phyloP scores from a whole-genome alignment of 2,888 invertebrate species.

The Pheosia gnoma region DNA sequence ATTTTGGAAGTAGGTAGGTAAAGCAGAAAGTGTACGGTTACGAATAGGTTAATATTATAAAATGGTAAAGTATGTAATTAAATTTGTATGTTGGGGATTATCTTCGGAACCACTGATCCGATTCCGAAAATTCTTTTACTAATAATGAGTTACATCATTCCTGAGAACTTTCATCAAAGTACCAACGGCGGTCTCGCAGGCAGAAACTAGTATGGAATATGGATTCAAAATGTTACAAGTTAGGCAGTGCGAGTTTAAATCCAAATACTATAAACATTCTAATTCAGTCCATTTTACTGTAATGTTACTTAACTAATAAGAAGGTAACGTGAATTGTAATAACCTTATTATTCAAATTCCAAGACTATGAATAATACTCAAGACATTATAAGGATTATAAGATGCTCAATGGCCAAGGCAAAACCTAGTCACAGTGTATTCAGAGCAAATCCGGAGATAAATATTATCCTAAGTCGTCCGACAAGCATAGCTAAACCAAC shows the following conservation, averaged over 20 bases:
- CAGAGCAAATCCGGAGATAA: slow-evolving; percentile 56
- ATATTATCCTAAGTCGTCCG: slow-evolving; percentile 61
- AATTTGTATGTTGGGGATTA: not conserved
- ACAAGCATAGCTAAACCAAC: slow-evolving; percentile 50
- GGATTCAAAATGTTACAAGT: too few species aligned
- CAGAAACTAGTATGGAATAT: too few species aligned
- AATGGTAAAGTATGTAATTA: not conserved
- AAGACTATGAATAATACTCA: slow-evolving; percentile 4
- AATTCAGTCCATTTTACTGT: too few species aligned
- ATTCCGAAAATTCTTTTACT: too few species aligned
- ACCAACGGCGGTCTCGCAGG: too few species aligned
- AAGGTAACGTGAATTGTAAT: too few species aligned
- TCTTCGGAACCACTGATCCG: too few species aligned
- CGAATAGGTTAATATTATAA: not conserved
- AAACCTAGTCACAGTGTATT: slow-evolving; percentile 53
- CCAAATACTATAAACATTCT: too few species aligned
- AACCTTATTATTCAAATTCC: not conserved
- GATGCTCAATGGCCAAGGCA: slow-evolving; percentile 45
- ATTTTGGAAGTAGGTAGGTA: slow-evolving; percentile 39
- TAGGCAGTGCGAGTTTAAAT: too few species aligned
- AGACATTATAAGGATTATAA: slow-evolving; percentile 35
- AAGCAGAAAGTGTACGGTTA: slow-evolving; percentile 21
- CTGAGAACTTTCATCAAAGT: too few species aligned
- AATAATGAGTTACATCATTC: too few species aligned
- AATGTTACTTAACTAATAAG: not conserved